Evolutionary conservation across 2,113 vertebrate genomes (phyloP).

Genomic region (rabbit (Oryctolagus cuniculus)): mOryCun1.1 NC_091444.1:24170001-24170500

Average conservation of each 20-base stretch:
- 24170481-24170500: neutral
- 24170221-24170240: neutral
- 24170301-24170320: neutral
- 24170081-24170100: neutral
- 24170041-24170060: neutral
- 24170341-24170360: neutral
- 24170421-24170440: neutral
- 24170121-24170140: neutral
- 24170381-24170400: conserved; percentile 24
- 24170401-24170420: conserved; percentile 33
- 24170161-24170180: neutral
- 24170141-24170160: neutral
- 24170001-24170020: conserved; percentile 4
- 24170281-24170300: neutral
- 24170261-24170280: neutral
- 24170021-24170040: neutral
- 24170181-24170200: neutral
- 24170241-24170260: neutral
- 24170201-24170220: conserved; percentile 31
- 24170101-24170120: neutral
- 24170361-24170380: conserved; percentile 23
- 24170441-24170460: neutral
- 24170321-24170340: neutral
- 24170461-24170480: neutral
- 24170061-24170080: neutral